Evolutionary conservation across 2,888 invertebrate genomes (phyloP).

Genomic region (Patella pellucida): DNA sequence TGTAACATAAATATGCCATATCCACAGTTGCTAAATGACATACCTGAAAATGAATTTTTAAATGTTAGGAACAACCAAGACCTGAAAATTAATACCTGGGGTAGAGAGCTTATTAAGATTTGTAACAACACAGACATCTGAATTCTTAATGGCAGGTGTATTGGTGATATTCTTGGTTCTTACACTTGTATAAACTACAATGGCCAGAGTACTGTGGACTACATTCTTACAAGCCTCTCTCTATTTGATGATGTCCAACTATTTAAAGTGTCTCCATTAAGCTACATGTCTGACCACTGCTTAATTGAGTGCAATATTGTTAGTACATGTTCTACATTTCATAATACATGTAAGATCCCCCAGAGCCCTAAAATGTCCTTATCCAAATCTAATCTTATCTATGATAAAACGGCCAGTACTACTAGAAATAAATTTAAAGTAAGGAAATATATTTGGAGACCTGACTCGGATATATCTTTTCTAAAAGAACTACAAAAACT

Average conservation of each 20-base stretch:
- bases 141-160: conserved; percentile 27
- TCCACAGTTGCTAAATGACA: neutral
- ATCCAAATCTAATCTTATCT: too few relatives aligned
- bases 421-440: too few relatives aligned
- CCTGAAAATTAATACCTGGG: conserved; percentile 16
- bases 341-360: too few relatives aligned
- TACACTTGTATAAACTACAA: conserved; percentile 20
- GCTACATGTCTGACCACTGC: neutral
- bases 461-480: too few relatives aligned
- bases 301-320: neutral
- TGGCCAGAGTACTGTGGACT: conserved; percentile 23
- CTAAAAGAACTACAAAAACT: too few relatives aligned
- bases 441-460: too few relatives aligned
- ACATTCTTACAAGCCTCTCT: neutral
- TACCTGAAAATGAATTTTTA: neutral
- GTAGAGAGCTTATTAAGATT: conserved; percentile 19
- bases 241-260: neutral
- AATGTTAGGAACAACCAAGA: conserved; percentile 9
- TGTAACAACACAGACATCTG: conserved; percentile 20
- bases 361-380: too few relatives aligned
- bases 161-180: conserved; percentile 18
- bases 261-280: neutral
- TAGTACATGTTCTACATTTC: too few relatives aligned
- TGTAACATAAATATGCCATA: neutral
- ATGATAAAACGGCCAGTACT: too few relatives aligned